Percentiles rank a stretch among this genome's conserved stretches.
These are phyloP conservation scores for Spatulosminthurus flaviceps DNA, from an alignment of 2,888 invertebrate genomes.

Conservation along the genomic window DNA sequence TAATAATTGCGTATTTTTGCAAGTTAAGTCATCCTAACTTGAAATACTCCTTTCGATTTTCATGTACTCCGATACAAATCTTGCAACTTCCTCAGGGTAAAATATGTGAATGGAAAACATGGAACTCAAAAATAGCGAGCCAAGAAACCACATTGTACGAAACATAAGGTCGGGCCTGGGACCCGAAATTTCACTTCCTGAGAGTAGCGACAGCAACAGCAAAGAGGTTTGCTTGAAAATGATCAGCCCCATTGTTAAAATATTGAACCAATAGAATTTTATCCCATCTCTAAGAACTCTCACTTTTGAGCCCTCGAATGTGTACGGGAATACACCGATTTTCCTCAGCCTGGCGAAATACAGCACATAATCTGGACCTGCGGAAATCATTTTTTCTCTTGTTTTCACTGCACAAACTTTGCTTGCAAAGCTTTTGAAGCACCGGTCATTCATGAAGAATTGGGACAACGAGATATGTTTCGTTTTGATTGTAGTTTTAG, in stretches of 20 bases:
- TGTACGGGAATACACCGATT: no score
- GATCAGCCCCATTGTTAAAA: not conserved
- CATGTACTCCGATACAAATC: not conserved
- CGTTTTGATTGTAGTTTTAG: no score
- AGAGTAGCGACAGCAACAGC: not conserved
- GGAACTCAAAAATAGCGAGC: constrained; percentile 6
- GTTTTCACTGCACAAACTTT: no score
- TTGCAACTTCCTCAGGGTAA: not conserved
- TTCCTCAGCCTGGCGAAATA: no score
- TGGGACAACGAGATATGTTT: no score
- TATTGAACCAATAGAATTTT: not conserved
- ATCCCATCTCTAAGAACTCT: not conserved
- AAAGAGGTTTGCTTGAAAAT: not conserved
- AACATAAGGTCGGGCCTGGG: constrained; percentile 10
- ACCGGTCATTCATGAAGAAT: no score
- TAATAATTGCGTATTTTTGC: no score
- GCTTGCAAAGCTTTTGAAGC: no score
- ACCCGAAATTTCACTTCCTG: not conserved
- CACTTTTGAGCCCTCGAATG: no score
- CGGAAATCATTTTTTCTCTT: no score
- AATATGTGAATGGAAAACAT: constrained; percentile 25
- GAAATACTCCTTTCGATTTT: not conserved
- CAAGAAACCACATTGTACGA: constrained; percentile 28
- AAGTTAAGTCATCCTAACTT: not conserved
- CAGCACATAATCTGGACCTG: no score